Evolutionary conservation across 37 sponge, comb jelly and placozoan species (phyloP).

Genomic region (Ephydatia muelleri): DNA sequence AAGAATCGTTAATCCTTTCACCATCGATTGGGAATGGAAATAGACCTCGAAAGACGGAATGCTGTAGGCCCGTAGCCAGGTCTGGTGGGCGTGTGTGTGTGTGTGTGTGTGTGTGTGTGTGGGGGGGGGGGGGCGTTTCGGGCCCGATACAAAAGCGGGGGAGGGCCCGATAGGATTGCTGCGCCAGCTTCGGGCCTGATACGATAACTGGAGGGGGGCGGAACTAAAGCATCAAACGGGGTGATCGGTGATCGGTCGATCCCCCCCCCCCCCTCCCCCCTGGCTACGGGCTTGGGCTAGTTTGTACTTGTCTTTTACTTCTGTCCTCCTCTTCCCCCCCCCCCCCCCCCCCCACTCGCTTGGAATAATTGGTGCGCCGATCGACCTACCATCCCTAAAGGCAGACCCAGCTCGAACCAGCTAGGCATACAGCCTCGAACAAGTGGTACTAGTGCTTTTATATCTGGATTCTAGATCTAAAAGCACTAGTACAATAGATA

Average conservation of each 20-base stretch:
- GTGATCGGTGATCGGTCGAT: background rate
- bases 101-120: background rate
- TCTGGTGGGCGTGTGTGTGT: background rate
- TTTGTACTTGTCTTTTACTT: too few relatives aligned
- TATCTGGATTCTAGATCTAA: too few relatives aligned
- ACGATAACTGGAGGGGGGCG: background rate
- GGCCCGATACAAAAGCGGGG: background rate
- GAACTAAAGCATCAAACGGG: background rate
- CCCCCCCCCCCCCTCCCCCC: background rate
- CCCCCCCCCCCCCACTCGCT: too few relatives aligned
- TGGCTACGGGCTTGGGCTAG: too few relatives aligned
- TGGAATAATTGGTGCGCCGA: too few relatives aligned
- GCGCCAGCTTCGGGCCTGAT: conserved; percentile 1
- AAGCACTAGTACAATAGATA: too few relatives aligned
- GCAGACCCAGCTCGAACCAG: too few relatives aligned
- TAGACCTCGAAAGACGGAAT: background rate
- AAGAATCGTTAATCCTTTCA: background rate
- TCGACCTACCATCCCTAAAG: too few relatives aligned
- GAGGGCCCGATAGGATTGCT: background rate
- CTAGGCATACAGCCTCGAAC: too few relatives aligned
- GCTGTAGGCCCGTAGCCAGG: background rate
- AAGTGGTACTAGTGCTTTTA: background rate
- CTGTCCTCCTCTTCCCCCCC: too few relatives aligned
- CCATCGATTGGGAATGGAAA: conserved; percentile 1
- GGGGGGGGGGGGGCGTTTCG: background rate